Percentiles rank a stretch among this genome's conserved stretches.
Conservation (phyloP, 2,888 invertebrate species). For the Chirona hameri region DNA sequence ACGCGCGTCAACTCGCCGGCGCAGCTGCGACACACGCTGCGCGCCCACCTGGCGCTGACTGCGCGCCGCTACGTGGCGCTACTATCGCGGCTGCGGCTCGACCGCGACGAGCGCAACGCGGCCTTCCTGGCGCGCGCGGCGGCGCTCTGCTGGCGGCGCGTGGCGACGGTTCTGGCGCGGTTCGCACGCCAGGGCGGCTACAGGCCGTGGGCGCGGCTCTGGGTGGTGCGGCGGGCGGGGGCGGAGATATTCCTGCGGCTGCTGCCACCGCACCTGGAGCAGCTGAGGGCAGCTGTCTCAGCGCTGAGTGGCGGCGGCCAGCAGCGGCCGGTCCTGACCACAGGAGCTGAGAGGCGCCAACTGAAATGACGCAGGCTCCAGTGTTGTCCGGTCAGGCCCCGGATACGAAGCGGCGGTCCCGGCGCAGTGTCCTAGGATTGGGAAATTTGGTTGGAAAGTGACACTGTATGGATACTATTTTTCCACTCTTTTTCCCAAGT, state of each 20-base stretch:
- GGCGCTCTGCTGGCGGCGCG: constrained; percentile 2
- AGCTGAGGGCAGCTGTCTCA: not conserved
- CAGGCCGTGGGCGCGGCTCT: not conserved
- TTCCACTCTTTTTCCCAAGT: too few species aligned
- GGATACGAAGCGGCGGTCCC: too few species aligned
- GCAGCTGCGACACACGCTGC: not conserved
- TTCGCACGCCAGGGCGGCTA: not conserved
- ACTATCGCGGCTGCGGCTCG: not conserved
- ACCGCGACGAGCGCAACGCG: not conserved
- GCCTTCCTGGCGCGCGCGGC: not conserved
- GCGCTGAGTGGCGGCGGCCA: too few species aligned
- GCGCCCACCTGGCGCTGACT: not conserved
- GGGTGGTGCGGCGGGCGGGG: not conserved
- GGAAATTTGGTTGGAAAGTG: too few species aligned
- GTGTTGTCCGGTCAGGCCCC: too few species aligned
- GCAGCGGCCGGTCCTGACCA: too few species aligned
- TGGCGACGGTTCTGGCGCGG: not conserved
- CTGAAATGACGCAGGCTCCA: too few species aligned
- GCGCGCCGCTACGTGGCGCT: constrained; percentile 12
- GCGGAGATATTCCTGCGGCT: not conserved
- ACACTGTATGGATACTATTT: too few species aligned
- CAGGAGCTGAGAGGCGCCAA: too few species aligned
- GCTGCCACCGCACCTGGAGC: not conserved
- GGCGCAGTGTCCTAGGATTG: too few species aligned
- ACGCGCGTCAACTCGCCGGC: not conserved